Conservation (phyloP, 2,888 invertebrate genomes). For the Thecophora atra region DNA sequence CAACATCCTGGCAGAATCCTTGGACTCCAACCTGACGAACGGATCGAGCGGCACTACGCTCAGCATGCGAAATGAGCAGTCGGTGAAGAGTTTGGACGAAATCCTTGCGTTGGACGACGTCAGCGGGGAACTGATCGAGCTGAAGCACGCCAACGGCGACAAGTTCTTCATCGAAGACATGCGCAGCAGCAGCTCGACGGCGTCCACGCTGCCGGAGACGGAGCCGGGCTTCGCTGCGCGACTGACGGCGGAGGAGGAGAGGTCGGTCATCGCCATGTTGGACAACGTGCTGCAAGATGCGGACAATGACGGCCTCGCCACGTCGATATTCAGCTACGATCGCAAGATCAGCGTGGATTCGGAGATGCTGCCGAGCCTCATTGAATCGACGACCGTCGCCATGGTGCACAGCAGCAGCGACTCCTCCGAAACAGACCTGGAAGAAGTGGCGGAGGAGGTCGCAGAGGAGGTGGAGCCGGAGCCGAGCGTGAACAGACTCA, state of each 20-base stretch:
- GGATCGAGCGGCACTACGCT: constrained; percentile 34
- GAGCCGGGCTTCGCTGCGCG: constrained; percentile 22
- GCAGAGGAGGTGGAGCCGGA: constrained; percentile 22
- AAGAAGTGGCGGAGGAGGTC: constrained; percentile 36
- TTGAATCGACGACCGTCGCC: constrained; percentile 59
- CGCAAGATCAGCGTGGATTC: constrained; percentile 56
- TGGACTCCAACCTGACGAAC: constrained; percentile 15
- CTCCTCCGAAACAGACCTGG: constrained; percentile 43
- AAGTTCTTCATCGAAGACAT: constrained; percentile 57
- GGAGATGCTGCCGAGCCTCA: constrained; percentile 58
- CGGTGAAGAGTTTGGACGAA: constrained; percentile 55
- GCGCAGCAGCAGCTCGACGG: constrained; percentile 47
- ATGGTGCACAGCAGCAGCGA: constrained; percentile 57
- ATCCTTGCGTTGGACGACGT: constrained; percentile 58
- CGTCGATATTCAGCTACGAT: constrained; percentile 47
- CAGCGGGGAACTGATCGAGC: constrained; percentile 54
- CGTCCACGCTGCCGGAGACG: constrained; percentile 34
- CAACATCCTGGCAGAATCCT: constrained; percentile 8
- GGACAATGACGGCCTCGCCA: constrained; percentile 47
- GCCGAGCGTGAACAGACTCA: constrained; percentile 27
- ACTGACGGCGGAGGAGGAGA: constrained; percentile 53
- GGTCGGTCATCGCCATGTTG: constrained; percentile 59
- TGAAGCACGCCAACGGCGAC: constrained; percentile 59
- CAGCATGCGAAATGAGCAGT: constrained; percentile 42
- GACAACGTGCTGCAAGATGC: constrained; percentile 61